Base-by-base conservation (phyloP, 1,140 invertebrate genomes). In the Forficula auricularia region DNA sequence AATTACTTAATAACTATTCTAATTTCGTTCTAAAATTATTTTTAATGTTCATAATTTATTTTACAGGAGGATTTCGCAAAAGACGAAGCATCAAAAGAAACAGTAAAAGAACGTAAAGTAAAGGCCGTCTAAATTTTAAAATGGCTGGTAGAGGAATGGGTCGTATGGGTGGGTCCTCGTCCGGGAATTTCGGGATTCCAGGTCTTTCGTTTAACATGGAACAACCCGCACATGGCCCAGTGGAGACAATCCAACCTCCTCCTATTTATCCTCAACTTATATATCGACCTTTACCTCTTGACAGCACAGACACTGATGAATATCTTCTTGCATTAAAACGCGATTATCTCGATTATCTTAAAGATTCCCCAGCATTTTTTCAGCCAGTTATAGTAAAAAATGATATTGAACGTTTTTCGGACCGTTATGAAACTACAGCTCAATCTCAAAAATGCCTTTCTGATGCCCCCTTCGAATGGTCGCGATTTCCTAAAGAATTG, bases 391-490 rank as follows among this genome's bases (percentile, higher is more conserved):
- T 64, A 30, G 55, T 62, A 30, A 68, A 70, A 48, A 70, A 67
- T 50, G 70, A 75, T 36, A 67, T 78, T 9, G 68, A 79, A 50
- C 61, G 75, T 14, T 73, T 73, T 54, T 77, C 75, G 0, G 76
- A 79, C 51, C 66, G 70, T 46, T 71, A 77, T 50, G 64, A 73
- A 31, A n/a, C n/a, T n/a, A 61, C 64, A 8, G 53, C 64, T 19
- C 51, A 62, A 19, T 53, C 56, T 0, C 52, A 50, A 13, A 64
- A 63, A 38, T 57, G 54, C 9, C 58, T 60, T 43, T 57, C 59
- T 31, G 64, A 63, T n/a, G 36, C 50, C 1, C 54, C 53, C 1
- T 70, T 68, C 39, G 62, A 74, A 43, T 75, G 72, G 67, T 56
- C 47, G 12, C 60, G 61, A 46, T 65, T 75, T 56, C 72, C 73